These are phyloP conservation scores for Aphelenchoides besseyi DNA, from an alignment of 1,140 invertebrate genomes.

Conservation along the genomic window DNA sequence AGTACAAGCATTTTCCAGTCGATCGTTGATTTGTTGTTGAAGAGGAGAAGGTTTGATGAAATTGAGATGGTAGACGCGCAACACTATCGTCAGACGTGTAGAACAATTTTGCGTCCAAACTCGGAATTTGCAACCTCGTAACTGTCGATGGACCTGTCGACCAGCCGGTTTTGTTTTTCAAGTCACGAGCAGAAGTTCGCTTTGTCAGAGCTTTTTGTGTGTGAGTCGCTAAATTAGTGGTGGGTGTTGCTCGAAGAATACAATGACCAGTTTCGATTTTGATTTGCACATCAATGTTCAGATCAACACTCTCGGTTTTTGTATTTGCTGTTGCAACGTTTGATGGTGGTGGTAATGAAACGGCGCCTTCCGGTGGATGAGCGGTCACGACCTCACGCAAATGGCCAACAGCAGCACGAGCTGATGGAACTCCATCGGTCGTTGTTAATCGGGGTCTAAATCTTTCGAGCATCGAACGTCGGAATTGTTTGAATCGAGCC, in stretches of 20 bases:
- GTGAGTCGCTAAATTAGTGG: slow-evolving; percentile 9
- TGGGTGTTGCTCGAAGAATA: slow-evolving; percentile 45
- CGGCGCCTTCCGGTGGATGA: slow-evolving; percentile 4
- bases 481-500: slow-evolving; percentile 57
- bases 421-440: not conserved
- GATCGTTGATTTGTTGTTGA: not conserved
- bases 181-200: slow-evolving; percentile 40
- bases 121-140: slow-evolving; percentile 36
- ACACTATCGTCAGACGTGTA: slow-evolving; percentile 47
- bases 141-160: slow-evolving; percentile 13
- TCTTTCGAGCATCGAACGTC: slow-evolving; percentile 53
- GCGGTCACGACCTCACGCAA: not conserved
- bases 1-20: slow-evolving; percentile 58
- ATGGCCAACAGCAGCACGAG: not conserved
- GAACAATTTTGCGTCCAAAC: slow-evolving; percentile 48
- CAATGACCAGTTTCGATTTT: slow-evolving; percentile 59
- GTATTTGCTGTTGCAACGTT: not conserved
- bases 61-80: slow-evolving; percentile 19
- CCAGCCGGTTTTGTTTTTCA: slow-evolving; percentile 27
- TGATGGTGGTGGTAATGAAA: not conserved
- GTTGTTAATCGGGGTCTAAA: slow-evolving; percentile 32
- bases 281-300: slow-evolving; percentile 61
- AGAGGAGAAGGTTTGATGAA: slow-evolving; percentile 23
- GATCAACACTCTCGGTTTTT: slow-evolving; percentile 50
- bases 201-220: slow-evolving; percentile 31